phyloP scores from a whole-genome alignment of 2,797 vertebrate genomes.

The Echiichthys vipera region DNA sequence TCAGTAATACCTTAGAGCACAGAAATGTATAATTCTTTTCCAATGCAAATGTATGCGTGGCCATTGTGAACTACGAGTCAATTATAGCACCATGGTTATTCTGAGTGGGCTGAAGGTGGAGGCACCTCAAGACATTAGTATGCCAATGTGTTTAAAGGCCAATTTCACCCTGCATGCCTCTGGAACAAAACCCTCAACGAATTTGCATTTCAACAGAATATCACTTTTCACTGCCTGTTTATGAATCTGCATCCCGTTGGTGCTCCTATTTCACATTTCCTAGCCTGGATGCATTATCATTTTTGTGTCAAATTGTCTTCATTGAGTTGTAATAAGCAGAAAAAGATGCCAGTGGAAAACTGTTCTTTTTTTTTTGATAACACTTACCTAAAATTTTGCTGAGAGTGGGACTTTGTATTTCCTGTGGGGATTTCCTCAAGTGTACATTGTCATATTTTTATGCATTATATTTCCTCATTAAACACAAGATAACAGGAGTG shows the following conservation, averaged over 20 bases:
- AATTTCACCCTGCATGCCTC: constrained; percentile 83
- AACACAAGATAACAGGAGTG: constrained; percentile 45
- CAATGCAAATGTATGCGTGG: constrained; percentile 72
- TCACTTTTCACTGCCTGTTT: constrained; percentile 77
- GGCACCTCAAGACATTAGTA: constrained; percentile 79
- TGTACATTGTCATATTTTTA: constrained; percentile 20
- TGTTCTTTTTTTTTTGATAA: neutral
- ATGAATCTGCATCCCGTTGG: constrained; percentile 63
- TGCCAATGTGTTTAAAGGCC: constrained; percentile 81
- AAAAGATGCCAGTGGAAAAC: constrained; percentile 51
- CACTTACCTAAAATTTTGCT: constrained; percentile 44
- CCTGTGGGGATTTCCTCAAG: constrained; percentile 39
- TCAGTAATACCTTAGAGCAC: constrained; percentile 40
- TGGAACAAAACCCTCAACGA: constrained; percentile 79
- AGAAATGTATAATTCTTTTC: constrained; percentile 66
- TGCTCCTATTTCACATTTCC: constrained; percentile 73
- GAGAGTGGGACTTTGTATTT: constrained; percentile 35
- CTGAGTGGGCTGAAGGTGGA: constrained; percentile 71
- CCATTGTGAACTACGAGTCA: constrained; percentile 72
- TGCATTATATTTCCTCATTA: constrained; percentile 49
- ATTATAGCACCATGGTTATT: constrained; percentile 69
- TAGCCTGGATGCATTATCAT: constrained; percentile 74
- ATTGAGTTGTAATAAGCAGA: constrained; percentile 67
- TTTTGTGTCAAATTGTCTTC: constrained; percentile 80
- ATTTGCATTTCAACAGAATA: constrained; percentile 82